These are phyloP conservation scores for Lophochroa leadbeateri DNA, from an alignment of 2,113 vertebrate species.

Conservation along the genomic window DNA sequence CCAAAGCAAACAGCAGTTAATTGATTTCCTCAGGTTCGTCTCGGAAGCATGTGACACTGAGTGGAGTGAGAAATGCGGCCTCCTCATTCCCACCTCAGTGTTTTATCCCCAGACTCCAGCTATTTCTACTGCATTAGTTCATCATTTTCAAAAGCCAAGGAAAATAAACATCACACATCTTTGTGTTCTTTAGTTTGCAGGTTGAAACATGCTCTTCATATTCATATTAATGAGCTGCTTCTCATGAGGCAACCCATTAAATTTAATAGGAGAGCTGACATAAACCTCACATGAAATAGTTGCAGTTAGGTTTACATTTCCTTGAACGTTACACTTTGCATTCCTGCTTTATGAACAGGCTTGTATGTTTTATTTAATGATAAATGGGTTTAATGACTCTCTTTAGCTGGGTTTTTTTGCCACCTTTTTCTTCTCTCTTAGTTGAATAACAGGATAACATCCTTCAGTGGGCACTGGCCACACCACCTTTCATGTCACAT, in stretches of 20 bases:
- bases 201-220: constrained; percentile 20
- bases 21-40: constrained; percentile 20
- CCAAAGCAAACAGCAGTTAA: constrained; percentile 15
- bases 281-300: constrained; percentile 54
- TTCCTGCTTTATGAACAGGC: neutral
- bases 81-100: neutral
- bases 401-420: neutral
- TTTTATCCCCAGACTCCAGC: neutral
- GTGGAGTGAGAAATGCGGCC: neutral
- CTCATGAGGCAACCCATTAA: constrained; percentile 61
- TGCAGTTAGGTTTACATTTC: constrained; percentile 40
- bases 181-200: constrained; percentile 7
- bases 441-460: neutral
- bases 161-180: constrained; percentile 20
- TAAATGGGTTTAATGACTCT: neutral
- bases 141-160: constrained; percentile 6
- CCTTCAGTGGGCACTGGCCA: neutral
- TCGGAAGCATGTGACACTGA: rapidly evolving
- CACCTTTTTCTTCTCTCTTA: neutral
- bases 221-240: constrained; percentile 65
- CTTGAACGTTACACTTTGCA: neutral
- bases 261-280: constrained; percentile 58
- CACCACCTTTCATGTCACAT: neutral
- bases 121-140: neutral
- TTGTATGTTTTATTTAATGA: neutral